phyloP scores from a whole-genome alignment of 2,113 vertebrate genomes.

The Mustelus asterias region DNA sequence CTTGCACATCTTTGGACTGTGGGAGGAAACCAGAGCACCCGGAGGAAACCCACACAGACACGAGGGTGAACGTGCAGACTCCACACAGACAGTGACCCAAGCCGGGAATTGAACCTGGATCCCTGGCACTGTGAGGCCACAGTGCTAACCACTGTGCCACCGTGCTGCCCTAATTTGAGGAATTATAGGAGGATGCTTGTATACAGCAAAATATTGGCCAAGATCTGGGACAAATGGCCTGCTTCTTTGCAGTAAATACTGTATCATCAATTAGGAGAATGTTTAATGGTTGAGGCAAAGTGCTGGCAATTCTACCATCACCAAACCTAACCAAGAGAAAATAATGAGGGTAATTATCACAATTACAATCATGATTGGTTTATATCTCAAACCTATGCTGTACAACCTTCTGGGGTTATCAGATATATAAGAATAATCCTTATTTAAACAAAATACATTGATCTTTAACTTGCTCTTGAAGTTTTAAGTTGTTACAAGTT shows the following conservation, averaged over 20 bases:
- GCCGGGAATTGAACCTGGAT: no score
- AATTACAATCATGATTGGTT: neutral
- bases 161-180: no score
- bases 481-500: neutral
- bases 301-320: neutral
- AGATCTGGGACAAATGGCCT: neutral
- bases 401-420: neutral
- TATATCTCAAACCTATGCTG: neutral
- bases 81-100: no score
- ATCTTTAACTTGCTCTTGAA: neutral
- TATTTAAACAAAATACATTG: neutral
- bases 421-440: no score
- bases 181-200: no score
- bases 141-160: no score
- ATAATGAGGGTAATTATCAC: neutral
- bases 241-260: neutral
- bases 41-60: no score
- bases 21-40: no score
- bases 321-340: neutral
- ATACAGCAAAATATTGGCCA: neutral
- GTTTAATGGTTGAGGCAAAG: neutral
- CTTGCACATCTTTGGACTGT: no score
- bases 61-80: no score
- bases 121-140: no score
- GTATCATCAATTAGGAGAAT: neutral